Percentiles rank a stretch among this genome's conserved stretches.
phyloP scores from a whole-genome alignment of 2,797 vertebrate genomes.

The Xenops minutus region DNA sequence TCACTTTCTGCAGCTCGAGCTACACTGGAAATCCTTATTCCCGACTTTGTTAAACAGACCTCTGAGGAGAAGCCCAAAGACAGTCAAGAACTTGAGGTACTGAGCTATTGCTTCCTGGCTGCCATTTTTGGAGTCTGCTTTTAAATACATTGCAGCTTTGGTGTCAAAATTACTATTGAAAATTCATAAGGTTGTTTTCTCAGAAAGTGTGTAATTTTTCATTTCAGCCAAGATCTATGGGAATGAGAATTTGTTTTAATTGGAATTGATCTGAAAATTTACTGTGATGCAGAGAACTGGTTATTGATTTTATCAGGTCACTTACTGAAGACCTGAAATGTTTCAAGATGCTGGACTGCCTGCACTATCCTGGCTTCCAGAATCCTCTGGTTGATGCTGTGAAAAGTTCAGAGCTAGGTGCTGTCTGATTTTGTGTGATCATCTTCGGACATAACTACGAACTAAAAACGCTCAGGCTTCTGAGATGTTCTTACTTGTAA shows the following conservation, averaged over 20 bases:
- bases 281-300: background rate
- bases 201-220: background rate
- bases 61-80: conserved; percentile 96
- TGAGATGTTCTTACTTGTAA: background rate
- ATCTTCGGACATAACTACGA: background rate
- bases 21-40: conserved; percentile 99
- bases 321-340: background rate
- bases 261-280: background rate
- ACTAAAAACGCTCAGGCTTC: background rate
- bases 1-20: conserved; percentile 85
- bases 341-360: background rate
- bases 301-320: background rate
- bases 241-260: background rate
- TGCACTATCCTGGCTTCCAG: background rate
- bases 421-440: background rate
- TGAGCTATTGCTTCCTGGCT: background rate
- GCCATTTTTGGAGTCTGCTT: background rate
- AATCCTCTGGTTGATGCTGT: background rate
- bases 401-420: background rate
- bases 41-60: conserved; percentile 98
- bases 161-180: background rate
- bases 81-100: conserved; percentile 96
- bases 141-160: background rate
- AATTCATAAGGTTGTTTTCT: background rate
- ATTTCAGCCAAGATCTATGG: background rate